Conservation (phyloP, 2,888 invertebrate species). For the Rhagium mordax region DNA sequence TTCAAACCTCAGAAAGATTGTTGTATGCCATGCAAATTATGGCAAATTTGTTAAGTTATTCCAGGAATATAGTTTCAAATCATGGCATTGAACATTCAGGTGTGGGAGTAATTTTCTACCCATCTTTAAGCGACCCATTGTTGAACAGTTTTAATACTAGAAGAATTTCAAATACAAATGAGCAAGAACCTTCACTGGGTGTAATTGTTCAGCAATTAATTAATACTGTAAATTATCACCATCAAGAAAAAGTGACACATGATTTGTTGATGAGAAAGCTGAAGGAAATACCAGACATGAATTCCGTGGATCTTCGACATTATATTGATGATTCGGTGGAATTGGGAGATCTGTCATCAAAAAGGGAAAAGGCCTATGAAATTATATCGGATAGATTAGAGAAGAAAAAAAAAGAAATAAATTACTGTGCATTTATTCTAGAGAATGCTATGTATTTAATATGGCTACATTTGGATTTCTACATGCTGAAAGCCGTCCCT, state of each 20-base stretch:
- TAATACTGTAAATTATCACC: conserved; percentile 73
- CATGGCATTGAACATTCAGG: conserved; percentile 73
- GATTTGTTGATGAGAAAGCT: conserved; percentile 72
- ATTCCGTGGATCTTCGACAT: conserved; percentile 73
- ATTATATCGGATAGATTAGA: conserved; percentile 72
- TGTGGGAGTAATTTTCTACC: conserved; percentile 73
- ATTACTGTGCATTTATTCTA: conserved; percentile 77
- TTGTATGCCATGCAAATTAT: conserved; percentile 76
- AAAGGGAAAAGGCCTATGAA: conserved; percentile 67
- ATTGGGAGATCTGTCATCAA: conserved; percentile 59
- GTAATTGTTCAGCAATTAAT: conserved; percentile 74
- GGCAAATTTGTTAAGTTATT: conserved; percentile 81
- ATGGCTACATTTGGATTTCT: conserved; percentile 84
- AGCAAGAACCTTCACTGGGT: conserved; percentile 71
- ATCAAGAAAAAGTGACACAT: conserved; percentile 70
- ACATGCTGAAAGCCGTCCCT: conserved; percentile 77
- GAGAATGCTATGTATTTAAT: conserved; percentile 83
- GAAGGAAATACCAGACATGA: conserved; percentile 72
- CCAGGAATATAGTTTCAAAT: conserved; percentile 77
- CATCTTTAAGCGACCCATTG: conserved; percentile 69
- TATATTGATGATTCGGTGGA: conserved; percentile 66
- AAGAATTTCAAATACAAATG: conserved; percentile 57
- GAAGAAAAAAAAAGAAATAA: conserved; percentile 75
- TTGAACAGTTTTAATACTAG: conserved; percentile 55
- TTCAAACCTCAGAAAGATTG: conserved; percentile 68